Conservation (phyloP, 2,888 invertebrate species). For the Balanococcus diminutus region DNA sequence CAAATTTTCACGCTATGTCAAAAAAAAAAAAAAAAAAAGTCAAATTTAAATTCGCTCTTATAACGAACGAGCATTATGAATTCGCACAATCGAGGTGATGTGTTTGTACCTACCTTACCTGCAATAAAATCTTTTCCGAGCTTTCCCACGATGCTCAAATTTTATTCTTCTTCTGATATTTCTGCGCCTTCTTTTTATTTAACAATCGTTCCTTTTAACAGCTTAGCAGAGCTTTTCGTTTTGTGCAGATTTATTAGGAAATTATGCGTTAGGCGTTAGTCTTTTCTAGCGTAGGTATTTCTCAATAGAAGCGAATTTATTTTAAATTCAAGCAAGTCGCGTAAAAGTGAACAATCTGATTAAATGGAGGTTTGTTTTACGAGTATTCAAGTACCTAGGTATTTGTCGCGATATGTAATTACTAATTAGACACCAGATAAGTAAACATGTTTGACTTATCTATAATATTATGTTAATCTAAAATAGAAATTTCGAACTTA, state of each 20-base stretch:
- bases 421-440: background rate
- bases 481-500: too few relatives aligned
- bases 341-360: background rate
- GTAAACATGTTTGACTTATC: too few relatives aligned
- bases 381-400: background rate
- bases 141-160: background rate
- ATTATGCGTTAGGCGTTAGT: background rate
- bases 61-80: background rate
- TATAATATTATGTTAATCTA: too few relatives aligned
- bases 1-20: background rate
- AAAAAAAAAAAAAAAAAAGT: background rate
- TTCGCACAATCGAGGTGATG: conserved; percentile 17
- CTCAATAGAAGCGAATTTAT: background rate
- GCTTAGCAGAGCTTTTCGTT: conserved; percentile 18
- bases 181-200: background rate
- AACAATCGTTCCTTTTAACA: conserved; percentile 19
- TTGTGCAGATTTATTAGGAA: conserved; percentile 18
- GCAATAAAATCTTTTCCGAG: background rate
- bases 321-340: background rate
- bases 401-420: background rate
- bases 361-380: background rate
- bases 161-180: background rate
- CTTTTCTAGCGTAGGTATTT: background rate
- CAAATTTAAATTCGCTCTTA: background rate
- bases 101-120: conserved; percentile 9